A percentile compares a stretch with the other conserved stretches of the same genome.
Evolutionary conservation across 1,140 invertebrate genomes (phyloP).

Genomic region (Apis dorsata): DNA sequence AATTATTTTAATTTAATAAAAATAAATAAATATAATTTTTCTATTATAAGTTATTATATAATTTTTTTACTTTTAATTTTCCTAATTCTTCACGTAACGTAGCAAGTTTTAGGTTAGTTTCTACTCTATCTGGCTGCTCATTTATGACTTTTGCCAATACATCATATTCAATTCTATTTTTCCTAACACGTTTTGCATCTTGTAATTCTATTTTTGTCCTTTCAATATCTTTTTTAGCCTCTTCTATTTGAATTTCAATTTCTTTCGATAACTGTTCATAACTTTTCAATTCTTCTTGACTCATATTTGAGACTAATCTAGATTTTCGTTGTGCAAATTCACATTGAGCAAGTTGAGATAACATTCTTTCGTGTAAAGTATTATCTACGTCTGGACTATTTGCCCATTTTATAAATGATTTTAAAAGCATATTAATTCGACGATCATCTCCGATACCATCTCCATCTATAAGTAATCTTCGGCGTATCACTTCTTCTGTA

Average conservation of each 20-base stretch:
- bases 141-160: slow-evolving; percentile 93
- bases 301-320: slow-evolving; percentile 89
- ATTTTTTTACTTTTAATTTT: slow-evolving; percentile 80
- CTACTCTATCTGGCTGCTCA: slow-evolving; percentile 92
- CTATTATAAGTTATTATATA: not conserved
- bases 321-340: slow-evolving; percentile 94
- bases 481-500: slow-evolving; percentile 95
- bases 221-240: slow-evolving; percentile 88
- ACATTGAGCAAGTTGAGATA: slow-evolving; percentile 91
- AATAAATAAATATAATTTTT: not conserved
- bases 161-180: slow-evolving; percentile 96
- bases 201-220: slow-evolving; percentile 87
- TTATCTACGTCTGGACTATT: slow-evolving; percentile 85
- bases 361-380: slow-evolving; percentile 88
- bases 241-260: slow-evolving; percentile 88
- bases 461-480: slow-evolving; percentile 94
- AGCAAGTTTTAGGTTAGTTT: slow-evolving; percentile 88
- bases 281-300: slow-evolving; percentile 89
- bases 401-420: slow-evolving; percentile 94
- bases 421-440: slow-evolving; percentile 91
- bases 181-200: slow-evolving; percentile 90
- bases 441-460: slow-evolving; percentile 98
- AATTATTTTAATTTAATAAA: not conserved
- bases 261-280: slow-evolving; percentile 89
- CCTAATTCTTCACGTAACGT: slow-evolving; percentile 88